Evolutionary conservation across 2,888 invertebrate species (phyloP), one percentile per base, ranked within the genome.

Genomic region (Drosophila multiciliata): DNA sequence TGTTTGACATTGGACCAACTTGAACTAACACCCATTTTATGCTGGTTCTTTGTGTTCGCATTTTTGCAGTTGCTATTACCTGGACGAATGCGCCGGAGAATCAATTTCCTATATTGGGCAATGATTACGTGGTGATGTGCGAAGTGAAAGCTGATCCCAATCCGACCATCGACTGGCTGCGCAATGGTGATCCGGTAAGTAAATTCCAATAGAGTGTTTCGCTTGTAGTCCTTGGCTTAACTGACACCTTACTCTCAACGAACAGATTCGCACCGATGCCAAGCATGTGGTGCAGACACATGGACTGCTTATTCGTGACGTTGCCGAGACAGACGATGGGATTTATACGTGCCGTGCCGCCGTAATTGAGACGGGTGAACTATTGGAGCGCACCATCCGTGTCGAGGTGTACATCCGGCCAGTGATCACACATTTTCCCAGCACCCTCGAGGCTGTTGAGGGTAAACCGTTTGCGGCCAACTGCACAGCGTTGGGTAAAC

Each of bases 281-380:
- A 95, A 96, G 91, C 97, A 96, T 89, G 95, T 97, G 17, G 95
- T 96, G 64, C 95, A 96, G 81, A 94, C 95, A 0, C 96, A 97
- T 81, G 97, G 97, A 0, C 93, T 98, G 15, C 93, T 96, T 66
- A 97, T 98, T 71, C 96, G 95, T 82, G 95, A 96, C 82, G 96
- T 97, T 1, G 94, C 95, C 80, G 96, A 97, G 91, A 95, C 96
- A 20, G 98, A 98, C 87, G 98, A 98, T 90, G 98, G 98, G 1
- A 94, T 96, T 12, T 98, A 98, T 91, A 96, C 96, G 6, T 98
- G 98, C 91, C 95, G 97, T 53, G 98, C 98, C n/a, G 95, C 96
- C 48, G 98, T 98, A 0, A 95, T 96, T 23, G 95, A 95, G 75
- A 97, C 97, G 45, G 98, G 98, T 48, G 96, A 97, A 91, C 94